Conservation (phyloP, 2,113 vertebrate genomes). For the Lycaon pictus region DNA sequence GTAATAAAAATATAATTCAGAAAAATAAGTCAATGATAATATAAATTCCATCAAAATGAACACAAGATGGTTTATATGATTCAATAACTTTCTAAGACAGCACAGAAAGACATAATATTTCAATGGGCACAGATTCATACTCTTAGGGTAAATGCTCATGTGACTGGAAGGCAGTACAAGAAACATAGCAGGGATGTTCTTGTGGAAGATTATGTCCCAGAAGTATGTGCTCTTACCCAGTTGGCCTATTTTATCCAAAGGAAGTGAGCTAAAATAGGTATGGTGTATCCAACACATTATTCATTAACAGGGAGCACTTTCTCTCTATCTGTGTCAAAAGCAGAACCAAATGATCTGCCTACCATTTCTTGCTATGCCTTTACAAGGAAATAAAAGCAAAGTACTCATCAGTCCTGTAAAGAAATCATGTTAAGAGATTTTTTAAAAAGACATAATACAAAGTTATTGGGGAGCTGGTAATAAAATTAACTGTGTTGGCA, state of each 20-base stretch:
- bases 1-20: conserved; percentile 26
- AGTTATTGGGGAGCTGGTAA: not conserved
- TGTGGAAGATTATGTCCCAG: not conserved
- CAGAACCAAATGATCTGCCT: not conserved
- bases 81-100: not conserved
- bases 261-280: conserved; percentile 47
- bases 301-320: conserved; percentile 42
- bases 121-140: not conserved
- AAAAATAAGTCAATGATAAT: conserved; percentile 43
- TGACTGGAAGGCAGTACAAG: conserved; percentile 38
- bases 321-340: conserved; percentile 42
- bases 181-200: conserved; percentile 1
- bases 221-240: not conserved
- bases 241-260: conserved; percentile 27
- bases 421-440: conserved; percentile 3
- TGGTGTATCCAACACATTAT: conserved; percentile 4
- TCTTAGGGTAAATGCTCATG: not conserved
- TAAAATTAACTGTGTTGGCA: not conserved
- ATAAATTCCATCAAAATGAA: conserved; percentile 37
- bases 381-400: conserved; percentile 16
- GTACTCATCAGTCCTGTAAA: not conserved
- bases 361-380: not conserved
- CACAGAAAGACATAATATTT: not conserved
- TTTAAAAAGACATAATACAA: not conserved
- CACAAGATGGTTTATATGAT: not conserved